Evolutionary conservation across 2,113 vertebrate species (phyloP), one percentile per base, ranked within the genome.

Genomic region (Pleuronectes platessa): DNA sequence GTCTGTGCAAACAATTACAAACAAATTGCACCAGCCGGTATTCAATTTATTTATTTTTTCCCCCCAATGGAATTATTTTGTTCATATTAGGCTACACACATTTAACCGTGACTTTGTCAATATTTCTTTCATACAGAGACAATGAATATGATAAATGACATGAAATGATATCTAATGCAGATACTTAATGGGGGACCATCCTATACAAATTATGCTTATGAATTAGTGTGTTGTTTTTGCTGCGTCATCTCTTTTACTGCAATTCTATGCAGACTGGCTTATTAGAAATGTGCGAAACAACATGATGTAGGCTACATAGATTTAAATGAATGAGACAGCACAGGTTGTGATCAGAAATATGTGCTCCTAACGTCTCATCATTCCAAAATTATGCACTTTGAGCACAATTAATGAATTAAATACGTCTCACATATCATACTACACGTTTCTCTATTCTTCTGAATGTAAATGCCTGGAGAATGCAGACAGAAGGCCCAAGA

Each of bases 131-230:
- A 42, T 18, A 26, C 40, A 21, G 20, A 17, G 18, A 2, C 45
- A 45, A 54, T 21, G 3, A 54, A 51, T 27, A 59, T 60, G 54
- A 59, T 13, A 60, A 53, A 68, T 61, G 15, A 66, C 12, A 17
- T 53, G 5, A 78, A 65, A 65, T 40, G 13, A 37, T 67, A 20
- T 35, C 59, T 61, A 42, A 37, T 42, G 45, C 40, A 79, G 20
- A 72, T 54, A 14, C 35, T 31, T 2, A 17, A 49, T 17, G 15
- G 2, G 40, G n/a, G 53, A 58, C 40, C 56, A 35, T 56, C 24
- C 56, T 9, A 61, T 67, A 35, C 61, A 67, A 24, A 40, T 51
- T 23, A 53, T 54, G 31, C 47, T 47, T 4, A 24, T n/a, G 20
- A 59, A 62, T 54, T 20, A 0, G 20, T n/a, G 37, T 2, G 23